A percentile compares a stretch with the other conserved stretches of the same genome.
These are phyloP conservation scores for Dipodomys merriami DNA, from an alignment of 2,113 vertebrate genomes.

Conservation along the genomic window DNA sequence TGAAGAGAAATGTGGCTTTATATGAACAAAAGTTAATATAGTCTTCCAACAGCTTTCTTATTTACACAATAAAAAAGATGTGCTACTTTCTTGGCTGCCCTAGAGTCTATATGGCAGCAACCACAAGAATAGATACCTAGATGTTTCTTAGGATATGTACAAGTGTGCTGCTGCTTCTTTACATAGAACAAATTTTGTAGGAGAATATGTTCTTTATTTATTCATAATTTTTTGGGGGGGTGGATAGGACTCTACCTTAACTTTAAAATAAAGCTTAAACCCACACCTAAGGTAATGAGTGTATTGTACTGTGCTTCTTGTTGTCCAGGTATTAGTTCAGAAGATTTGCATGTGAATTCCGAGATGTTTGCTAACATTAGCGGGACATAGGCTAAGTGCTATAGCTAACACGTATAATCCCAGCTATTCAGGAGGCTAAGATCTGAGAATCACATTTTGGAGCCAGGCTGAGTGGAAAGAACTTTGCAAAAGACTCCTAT, in stretches of 20 bases:
- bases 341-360: neutral
- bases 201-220: neutral
- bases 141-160: slow-evolving; percentile 18
- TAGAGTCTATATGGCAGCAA: neutral
- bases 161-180: neutral
- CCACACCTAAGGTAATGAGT: neutral
- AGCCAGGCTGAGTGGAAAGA: too few species aligned
- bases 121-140: neutral
- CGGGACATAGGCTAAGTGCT: neutral
- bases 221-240: neutral
- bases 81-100: slow-evolving; percentile 30
- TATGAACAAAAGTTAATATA: neutral
- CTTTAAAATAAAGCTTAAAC: neutral
- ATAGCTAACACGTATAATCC: neutral
- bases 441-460: too few species aligned
- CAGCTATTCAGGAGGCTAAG: too few species aligned
- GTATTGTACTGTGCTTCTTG: neutral
- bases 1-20: slow-evolving; percentile 49
- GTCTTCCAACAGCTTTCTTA: neutral
- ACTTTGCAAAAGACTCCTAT: too few species aligned
- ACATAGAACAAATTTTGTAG: neutral
- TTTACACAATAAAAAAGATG: slow-evolving; percentile 17
- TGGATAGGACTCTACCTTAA: neutral
- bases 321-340: slow-evolving; percentile 19
- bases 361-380: neutral